Evolutionary conservation across 2,888 invertebrate species (phyloP), one percentile per base, ranked within the genome.

Genomic region (Zeuzera pyrina): DNA sequence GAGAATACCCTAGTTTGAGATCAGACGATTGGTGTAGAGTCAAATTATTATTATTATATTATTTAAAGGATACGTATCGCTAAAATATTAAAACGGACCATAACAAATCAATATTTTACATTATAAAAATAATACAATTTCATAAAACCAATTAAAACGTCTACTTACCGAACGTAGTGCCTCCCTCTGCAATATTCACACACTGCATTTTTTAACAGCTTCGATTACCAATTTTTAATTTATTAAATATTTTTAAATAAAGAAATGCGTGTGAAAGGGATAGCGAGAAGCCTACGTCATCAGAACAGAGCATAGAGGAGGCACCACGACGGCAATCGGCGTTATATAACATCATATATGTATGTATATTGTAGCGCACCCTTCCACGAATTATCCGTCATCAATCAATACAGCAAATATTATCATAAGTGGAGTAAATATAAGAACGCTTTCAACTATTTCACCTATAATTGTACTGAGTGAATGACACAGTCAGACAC

Each of bases 271-370:
- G 10, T 10, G 5, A 24, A 43, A 39, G 41, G 44, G 49, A 34
- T 41, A 34, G 21, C 31, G 29, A 42, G 43, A 54, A 58, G 58
- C 67, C 66, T 70, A 70, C 79, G 81, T 77, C 78, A 70, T 69
- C 73, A 77, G 81, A 83, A 83, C 81, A 73, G 73, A 77, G 67
- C 78, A 78, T 70, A 77, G 68, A 62, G 72, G 78, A 79, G 79
- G 77, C 79, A 79, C 70, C 77, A 79, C 81, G 78, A 76, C 77
- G 76, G 77, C 64, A 47, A 46, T 43, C 59, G 60, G 57, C 57
- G 52, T 37, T 31, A 30, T 43, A 49, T 46, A 42, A 24, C 14
- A 10, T n/a, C 12, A 31, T 21, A 30, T 10, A 8, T 25, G 12
- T 6, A 5, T 25, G 12, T 25, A n/a, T 22, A 12, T 48, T 43